Evolutionary conservation across 2,888 invertebrate genomes (phyloP), one percentile per base, ranked within the genome.

Genomic region (Machimus atricapillus): DNA sequence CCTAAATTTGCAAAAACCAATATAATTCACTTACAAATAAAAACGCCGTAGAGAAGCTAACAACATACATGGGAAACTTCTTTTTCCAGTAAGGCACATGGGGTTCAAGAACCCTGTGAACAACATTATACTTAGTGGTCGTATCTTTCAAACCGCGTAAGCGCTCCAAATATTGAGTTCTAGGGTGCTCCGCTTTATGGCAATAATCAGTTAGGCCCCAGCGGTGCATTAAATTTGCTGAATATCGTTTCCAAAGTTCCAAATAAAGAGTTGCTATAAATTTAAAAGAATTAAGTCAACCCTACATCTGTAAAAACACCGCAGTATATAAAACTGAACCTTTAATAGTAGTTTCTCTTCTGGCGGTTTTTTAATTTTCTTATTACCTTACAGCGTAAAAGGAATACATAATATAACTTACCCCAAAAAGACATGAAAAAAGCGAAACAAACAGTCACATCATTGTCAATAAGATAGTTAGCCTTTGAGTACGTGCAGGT

Each of bases 351-450:
- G 3, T 34, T 34, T 5, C 3, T 34, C 4, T 6, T 8, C 37
- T 37, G 37, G 1, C 37, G 37, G 8, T 37, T 37, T 1, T 8
- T 1, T 37, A 4, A 16, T 8, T 40, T 40, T 40, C 9, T 58
- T 7, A 27, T 27, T 34, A 8, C 7, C 7, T 37, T 37, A 8
- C 8, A 37, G 31, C 31, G 4, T 37, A 37, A 37, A 37, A 8
- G 37, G 7, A 7, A 37, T 37, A 16, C 43, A 82, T 34, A 73
- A 8, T 31, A n/a, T 14, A 52, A 31, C 91, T 91, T 90, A 94
- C 94, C 94, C 97, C 97, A 97, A 88, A 97, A 93, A 1, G 96
- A 95, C 96, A 97, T 97, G 90, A 97, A 94, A 83, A 95, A 93
- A 3, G 97, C 96, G 92, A 97, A 97, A 88, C 95, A 93, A 58